Percentiles rank a stretch among this genome's conserved stretches.
These are phyloP conservation scores for Salvelinus namaycush DNA, from an alignment of 2,113 vertebrate genomes.

Conservation along the genomic window DNA sequence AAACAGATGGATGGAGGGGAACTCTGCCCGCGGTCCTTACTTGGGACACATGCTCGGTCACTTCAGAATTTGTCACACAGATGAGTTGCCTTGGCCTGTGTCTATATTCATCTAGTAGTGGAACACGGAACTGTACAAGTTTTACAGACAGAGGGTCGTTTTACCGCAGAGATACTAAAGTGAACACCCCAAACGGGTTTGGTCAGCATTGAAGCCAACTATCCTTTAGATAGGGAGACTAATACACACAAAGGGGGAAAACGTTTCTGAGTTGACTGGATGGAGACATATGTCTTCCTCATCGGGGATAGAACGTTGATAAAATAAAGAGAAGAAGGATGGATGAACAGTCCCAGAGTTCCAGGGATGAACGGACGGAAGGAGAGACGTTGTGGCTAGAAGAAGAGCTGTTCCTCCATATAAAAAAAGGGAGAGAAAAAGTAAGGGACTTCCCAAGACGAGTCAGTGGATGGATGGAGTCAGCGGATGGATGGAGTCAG, in stretches of 20 bases:
- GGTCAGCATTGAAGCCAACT: background rate
- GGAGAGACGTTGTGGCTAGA: too few relatives aligned
- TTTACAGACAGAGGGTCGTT: conserved; percentile 29
- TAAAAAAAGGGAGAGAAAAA: too few relatives aligned
- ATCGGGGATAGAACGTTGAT: background rate
- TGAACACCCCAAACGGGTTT: too few relatives aligned
- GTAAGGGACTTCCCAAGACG: too few relatives aligned
- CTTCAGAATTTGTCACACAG: background rate
- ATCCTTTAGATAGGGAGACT: background rate
- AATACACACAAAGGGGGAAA: background rate
- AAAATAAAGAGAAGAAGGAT: too few relatives aligned
- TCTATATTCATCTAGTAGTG: background rate
- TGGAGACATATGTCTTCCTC: background rate
- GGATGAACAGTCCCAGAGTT: background rate
- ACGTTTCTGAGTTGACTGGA: background rate
- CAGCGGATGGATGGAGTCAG: too few relatives aligned
- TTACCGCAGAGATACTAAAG: background rate
- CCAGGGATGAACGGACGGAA: background rate
- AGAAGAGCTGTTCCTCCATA: too few relatives aligned
- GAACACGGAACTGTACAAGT: conserved; percentile 12
- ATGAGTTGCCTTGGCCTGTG: background rate
- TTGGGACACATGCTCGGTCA: background rate
- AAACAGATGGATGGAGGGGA: conserved; percentile 11
- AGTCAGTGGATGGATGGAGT: too few relatives aligned
- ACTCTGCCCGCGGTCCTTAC: background rate